Conservation (phyloP, 2,888 invertebrate species). For the Aspidiotus rigidus region DNA sequence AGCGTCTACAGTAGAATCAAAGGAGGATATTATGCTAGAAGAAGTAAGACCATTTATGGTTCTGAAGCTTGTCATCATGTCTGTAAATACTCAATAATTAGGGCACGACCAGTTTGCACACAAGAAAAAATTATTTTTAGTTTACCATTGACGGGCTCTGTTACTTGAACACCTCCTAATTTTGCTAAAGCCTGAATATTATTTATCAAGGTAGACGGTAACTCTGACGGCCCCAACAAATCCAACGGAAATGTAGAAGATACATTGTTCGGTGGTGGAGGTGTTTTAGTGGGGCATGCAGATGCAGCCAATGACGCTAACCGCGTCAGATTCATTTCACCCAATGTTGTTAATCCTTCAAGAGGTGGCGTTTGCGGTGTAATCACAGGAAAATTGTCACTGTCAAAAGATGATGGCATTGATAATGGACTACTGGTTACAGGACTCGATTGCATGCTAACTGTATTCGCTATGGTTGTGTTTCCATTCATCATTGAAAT, state of each 20-base stretch:
- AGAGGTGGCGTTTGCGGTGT: slow-evolving; percentile 40
- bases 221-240: slow-evolving; percentile 61
- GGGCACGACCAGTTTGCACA: background rate
- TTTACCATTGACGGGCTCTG: slow-evolving; percentile 44
- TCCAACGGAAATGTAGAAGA: slow-evolving; percentile 60
- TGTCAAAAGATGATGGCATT: slow-evolving; percentile 69
- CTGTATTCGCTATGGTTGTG: slow-evolving; percentile 9
- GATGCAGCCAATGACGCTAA: slow-evolving; percentile 70
- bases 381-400: slow-evolving; percentile 47
- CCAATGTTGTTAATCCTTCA: slow-evolving; percentile 60
- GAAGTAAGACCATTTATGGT: slow-evolving; percentile 8
- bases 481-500: slow-evolving; percentile 30
- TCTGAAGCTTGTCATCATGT: slow-evolving; percentile 18
- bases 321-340: slow-evolving; percentile 77
- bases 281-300: slow-evolving; percentile 15
- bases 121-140: background rate
- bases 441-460: slow-evolving; percentile 46
- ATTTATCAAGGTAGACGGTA: slow-evolving; percentile 60
- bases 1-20: slow-evolving; percentile 19
- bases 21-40: slow-evolving; percentile 7
- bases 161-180: slow-evolving; percentile 54
- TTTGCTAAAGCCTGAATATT: slow-evolving; percentile 85
- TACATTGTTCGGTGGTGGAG: slow-evolving; percentile 41
- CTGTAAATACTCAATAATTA: background rate
- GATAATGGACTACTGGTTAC: slow-evolving; percentile 60